phyloP scores from a whole-genome alignment of 2,113 vertebrate species.

The Petaurus breviceps region DNA sequence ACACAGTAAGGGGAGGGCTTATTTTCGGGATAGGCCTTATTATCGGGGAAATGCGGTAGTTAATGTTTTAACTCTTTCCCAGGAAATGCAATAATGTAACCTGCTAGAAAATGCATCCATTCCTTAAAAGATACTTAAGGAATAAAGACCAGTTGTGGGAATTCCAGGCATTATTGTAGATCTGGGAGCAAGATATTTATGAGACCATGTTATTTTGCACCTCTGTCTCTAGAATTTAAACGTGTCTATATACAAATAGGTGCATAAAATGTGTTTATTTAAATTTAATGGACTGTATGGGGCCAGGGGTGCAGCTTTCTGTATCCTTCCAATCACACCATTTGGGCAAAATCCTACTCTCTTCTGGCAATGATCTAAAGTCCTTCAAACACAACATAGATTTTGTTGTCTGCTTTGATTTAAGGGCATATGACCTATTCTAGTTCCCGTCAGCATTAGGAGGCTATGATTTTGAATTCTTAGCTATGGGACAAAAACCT shows the following conservation, averaged over 20 bases:
- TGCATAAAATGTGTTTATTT: not conserved
- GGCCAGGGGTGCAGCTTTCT: conserved; percentile 19
- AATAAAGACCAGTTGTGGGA: conserved; percentile 72
- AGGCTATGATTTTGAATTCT: conserved; percentile 46
- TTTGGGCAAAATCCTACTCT: conserved; percentile 64
- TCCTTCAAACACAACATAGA: conserved; percentile 68
- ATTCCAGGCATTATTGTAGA: conserved; percentile 76
- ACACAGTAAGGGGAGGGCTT: no score
- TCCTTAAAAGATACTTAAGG: conserved; percentile 75
- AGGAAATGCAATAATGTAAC: not conserved
- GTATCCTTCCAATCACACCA: conserved; percentile 73
- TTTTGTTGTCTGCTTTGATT: conserved; percentile 57
- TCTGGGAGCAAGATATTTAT: conserved; percentile 64
- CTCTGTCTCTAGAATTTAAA: not conserved
- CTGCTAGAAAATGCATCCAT: conserved; percentile 63
- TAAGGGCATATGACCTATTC: conserved; percentile 59
- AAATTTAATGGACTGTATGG: conserved; percentile 60
- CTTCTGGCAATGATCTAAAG: conserved; percentile 69
- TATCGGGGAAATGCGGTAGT: no score
- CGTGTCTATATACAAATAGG: not conserved
- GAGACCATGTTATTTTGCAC: not conserved
- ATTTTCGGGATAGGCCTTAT: no score
- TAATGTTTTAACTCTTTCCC: not conserved
- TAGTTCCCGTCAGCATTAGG: conserved; percentile 36
- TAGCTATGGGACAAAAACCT: not conserved